A percentile compares a stretch with the other conserved stretches of the same genome.
Evolutionary conservation across 1,140 invertebrate genomes (phyloP).

Genomic region (Octopus sinensis): DNA sequence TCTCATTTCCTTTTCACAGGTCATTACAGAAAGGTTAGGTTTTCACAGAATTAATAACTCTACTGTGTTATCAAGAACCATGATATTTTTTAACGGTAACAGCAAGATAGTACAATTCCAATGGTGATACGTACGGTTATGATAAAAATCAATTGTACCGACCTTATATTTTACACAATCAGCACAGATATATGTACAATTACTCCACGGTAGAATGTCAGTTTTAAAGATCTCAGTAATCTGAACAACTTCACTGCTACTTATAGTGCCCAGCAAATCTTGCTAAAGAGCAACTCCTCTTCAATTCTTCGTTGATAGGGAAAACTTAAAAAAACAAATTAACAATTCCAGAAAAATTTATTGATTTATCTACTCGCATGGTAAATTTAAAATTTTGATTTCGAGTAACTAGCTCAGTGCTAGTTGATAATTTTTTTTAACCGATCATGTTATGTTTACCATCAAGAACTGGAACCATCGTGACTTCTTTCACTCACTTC

Average conservation of each 20-base stretch:
- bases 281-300: neutral
- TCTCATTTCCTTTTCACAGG: too few species aligned
- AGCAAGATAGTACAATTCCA: neutral
- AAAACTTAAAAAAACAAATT: neutral
- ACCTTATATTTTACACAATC: neutral
- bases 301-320: neutral
- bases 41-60: neutral
- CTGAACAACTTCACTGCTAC: neutral
- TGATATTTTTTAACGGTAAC: neutral
- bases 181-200: neutral
- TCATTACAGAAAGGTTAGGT: neutral
- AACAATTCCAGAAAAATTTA: neutral
- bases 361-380: neutral
- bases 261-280: slow-evolving; percentile 4
- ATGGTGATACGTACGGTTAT: neutral
- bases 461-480: neutral
- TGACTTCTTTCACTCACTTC: neutral
- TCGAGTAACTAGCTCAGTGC: neutral
- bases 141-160: neutral
- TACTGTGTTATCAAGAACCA: neutral
- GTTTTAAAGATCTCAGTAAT: neutral
- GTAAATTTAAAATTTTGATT: neutral
- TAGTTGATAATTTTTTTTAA: neutral
- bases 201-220: neutral
- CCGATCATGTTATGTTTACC: neutral